Percentiles rank a stretch among this genome's conserved stretches.
These are phyloP conservation scores for Atethmia centrago DNA, from an alignment of 2,888 invertebrate species.

Conservation along the genomic window DNA sequence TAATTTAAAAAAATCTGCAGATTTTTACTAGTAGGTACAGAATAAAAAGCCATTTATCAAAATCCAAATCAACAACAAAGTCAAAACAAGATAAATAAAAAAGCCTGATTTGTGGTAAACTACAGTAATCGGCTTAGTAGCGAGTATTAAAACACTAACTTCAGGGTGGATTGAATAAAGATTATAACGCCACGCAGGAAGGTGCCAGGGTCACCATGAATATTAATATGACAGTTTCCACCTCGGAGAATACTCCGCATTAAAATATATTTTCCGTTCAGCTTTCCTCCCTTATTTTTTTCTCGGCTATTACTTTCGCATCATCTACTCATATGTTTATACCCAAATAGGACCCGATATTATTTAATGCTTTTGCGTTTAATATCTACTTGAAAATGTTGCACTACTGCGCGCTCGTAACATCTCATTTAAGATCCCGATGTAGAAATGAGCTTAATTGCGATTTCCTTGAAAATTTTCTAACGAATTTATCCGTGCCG, in stretches of 20 bases:
- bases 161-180: slow-evolving; percentile 45
- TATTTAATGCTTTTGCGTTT: slow-evolving; percentile 49
- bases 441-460: slow-evolving; percentile 50
- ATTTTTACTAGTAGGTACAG: neutral
- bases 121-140: slow-evolving; percentile 35
- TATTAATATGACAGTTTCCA: slow-evolving; percentile 61
- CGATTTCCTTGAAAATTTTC: slow-evolving; percentile 47
- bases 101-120: slow-evolving; percentile 21
- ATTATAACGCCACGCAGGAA: slow-evolving; percentile 45
- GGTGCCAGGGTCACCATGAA: slow-evolving; percentile 61
- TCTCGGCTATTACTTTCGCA: slow-evolving; percentile 48
- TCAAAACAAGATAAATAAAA: slow-evolving; percentile 2
- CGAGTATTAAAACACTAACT: slow-evolving; percentile 51
- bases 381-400: slow-evolving; percentile 26
- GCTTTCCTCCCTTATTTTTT: slow-evolving; percentile 44
- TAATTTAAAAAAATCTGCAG: neutral
- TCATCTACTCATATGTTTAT: slow-evolving; percentile 50
- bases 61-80: slow-evolving; percentile 2
- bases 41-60: neutral
- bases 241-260: slow-evolving; percentile 57
- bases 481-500: slow-evolving; percentile 46
- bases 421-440: slow-evolving; percentile 37
- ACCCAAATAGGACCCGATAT: slow-evolving; percentile 42
- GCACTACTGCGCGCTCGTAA: slow-evolving; percentile 26
- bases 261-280: slow-evolving; percentile 56